Percentiles rank a stretch among this genome's conserved stretches.
These are phyloP conservation scores for Martes martes DNA, from an alignment of 2,113 vertebrate genomes.

Conservation along the genomic window DNA sequence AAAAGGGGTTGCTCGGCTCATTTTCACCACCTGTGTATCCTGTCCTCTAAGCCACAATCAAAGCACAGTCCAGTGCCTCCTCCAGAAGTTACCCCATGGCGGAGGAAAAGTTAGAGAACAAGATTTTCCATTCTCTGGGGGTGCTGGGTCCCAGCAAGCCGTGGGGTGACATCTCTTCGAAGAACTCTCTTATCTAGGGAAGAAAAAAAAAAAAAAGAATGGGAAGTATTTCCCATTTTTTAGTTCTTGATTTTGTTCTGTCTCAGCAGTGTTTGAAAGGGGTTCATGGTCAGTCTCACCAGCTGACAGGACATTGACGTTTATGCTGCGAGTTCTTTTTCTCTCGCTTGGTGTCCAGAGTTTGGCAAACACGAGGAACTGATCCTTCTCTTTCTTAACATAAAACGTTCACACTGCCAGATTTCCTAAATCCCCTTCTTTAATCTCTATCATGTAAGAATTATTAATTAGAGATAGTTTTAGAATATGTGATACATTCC, in stretches of 20 bases:
- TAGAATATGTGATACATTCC: background rate
- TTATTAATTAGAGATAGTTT: background rate
- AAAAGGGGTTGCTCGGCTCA: background rate
- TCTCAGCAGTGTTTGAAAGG: background rate
- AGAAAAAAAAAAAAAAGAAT: background rate
- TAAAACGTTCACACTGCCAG: background rate
- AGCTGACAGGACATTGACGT: background rate
- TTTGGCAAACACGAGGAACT: background rate
- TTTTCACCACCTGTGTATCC: background rate
- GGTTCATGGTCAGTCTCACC: background rate
- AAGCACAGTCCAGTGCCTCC: background rate
- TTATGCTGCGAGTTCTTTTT: background rate
- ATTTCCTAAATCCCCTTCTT: background rate
- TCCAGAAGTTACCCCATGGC: background rate
- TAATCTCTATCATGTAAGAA: background rate
- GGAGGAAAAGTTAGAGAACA: background rate
- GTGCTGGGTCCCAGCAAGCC: background rate
- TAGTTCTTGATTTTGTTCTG: background rate
- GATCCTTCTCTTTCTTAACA: background rate
- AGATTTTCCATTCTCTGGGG: background rate
- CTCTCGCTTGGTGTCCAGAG: background rate
- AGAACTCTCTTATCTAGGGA: background rate
- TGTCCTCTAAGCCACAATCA: background rate
- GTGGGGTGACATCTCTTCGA: background rate
- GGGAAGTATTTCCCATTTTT: background rate